phyloP scores from a whole-genome alignment of 1,140 invertebrate species.

The Aphaenogaster floridana region DNA sequence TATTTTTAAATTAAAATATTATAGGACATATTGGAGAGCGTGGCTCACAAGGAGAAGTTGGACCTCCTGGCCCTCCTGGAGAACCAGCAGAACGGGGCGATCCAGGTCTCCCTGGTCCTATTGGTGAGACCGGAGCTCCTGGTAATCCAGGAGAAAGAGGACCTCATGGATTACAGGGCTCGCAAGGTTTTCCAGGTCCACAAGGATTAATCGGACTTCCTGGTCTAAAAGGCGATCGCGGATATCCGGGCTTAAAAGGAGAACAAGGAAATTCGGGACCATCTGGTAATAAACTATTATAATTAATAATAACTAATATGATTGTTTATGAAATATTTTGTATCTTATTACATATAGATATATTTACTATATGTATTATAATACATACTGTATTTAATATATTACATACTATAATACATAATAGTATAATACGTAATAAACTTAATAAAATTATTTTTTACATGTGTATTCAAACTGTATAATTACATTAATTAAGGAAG shows the following conservation, averaged over 20 bases:
- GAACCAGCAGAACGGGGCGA: conserved; percentile 92
- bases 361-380: conserved; percentile 7
- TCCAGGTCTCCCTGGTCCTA: conserved; percentile 90
- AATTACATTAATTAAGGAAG: conserved; percentile 81
- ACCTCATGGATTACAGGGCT: conserved; percentile 87
- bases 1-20: conserved; percentile 23
- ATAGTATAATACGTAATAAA: too few species aligned
- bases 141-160: conserved; percentile 91
- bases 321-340: not conserved
- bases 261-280: conserved; percentile 91
- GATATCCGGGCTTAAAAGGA: conserved; percentile 90
- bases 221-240: conserved; percentile 92
- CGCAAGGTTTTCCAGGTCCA: conserved; percentile 89
- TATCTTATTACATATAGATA: not conserved
- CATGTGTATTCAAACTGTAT: not conserved
- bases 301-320: conserved; percentile 15
- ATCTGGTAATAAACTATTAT: conserved; percentile 84
- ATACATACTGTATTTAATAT: not conserved
- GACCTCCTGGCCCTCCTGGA: conserved; percentile 91
- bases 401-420: not conserved
- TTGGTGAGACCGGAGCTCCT: conserved; percentile 91
- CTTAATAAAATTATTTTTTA: not conserved
- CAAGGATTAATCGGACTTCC: conserved; percentile 90
- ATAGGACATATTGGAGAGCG: conserved; percentile 90
- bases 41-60: conserved; percentile 90